Evolutionary conservation across 2,888 invertebrate genomes (phyloP).

Genomic region (Agrotis segetum): DNA sequence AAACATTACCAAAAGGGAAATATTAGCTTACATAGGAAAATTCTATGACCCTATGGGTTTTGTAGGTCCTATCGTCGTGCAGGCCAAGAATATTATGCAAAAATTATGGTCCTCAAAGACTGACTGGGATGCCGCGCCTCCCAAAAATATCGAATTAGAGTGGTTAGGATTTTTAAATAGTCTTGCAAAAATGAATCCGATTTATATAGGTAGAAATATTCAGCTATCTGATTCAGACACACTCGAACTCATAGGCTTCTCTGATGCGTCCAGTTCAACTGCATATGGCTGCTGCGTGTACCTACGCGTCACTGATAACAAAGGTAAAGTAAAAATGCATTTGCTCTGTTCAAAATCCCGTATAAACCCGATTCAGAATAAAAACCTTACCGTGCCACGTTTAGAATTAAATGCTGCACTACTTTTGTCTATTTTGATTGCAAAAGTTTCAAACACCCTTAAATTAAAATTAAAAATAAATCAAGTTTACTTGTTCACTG

Average conservation of each 20-base stretch:
- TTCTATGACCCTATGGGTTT: too few relatives aligned
- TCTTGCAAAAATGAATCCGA: neutral
- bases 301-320: neutral
- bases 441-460: neutral
- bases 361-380: constrained; percentile 7
- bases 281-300: constrained; percentile 10
- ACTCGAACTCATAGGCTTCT: constrained; percentile 2
- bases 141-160: too few relatives aligned
- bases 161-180: neutral
- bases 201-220: neutral
- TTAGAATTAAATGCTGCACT: constrained; percentile 5
- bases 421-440: neutral
- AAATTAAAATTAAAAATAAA: neutral
- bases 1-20: too few relatives aligned
- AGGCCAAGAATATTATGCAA: too few relatives aligned
- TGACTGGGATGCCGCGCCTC: too few relatives aligned
- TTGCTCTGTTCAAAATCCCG: neutral
- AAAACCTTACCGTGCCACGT: constrained; percentile 9
- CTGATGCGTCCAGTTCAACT: constrained; percentile 12
- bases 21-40: too few relatives aligned
- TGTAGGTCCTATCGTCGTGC: too few relatives aligned
- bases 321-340: constrained; percentile 1
- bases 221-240: neutral
- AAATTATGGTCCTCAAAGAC: too few relatives aligned
- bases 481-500: neutral